Evolutionary conservation across 2,113 vertebrate species (phyloP), one percentile per base, ranked within the genome.

Genomic region (Cyanoramphus novaezelandiae): DNA sequence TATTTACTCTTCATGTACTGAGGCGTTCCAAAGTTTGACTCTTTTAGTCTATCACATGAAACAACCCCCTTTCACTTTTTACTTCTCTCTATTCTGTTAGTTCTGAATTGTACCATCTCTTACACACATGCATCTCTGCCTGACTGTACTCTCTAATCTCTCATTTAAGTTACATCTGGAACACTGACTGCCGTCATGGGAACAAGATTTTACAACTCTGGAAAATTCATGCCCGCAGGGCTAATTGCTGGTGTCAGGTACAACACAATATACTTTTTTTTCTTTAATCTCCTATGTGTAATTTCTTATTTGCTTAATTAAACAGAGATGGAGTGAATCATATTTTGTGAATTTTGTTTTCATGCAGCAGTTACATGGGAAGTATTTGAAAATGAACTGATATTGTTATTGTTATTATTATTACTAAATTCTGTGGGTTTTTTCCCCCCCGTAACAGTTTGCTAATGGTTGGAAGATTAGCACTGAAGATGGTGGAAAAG

Each of bases 191-290:
- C 97, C 1, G 33, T 99, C 71, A 99, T 99, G 99, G 99, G 99
- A 88, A 98, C 98, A 97, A 98, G 99, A 97, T 99, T 99, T 97
- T 99, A 99, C 82, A 98, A 98, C 93, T 99, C 99, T 25, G 98
- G 99, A 89, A 99, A 99, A 97, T 98, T 99, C 71, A 99, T 99
- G 98, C 99, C 99, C 79, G 99, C 99, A 7, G 99, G 99, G n/a
- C 93, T 99, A 79, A 98, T 99, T 76, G 98, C 99, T 41, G 99
- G 98, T 90, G 98, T 98, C 95, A 99, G 99, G 99, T 99, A 98
- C 82, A 84, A 33, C 29, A 24, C n/a, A 18, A 20, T 27, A 11
- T 78, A 35, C 6, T 33, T 5, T 41, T 78, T 39, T 39, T 23
- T 68, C 68, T 78, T 59, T 74, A 31, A 57, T 67, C 21, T 77